Evolutionary conservation across 2,888 invertebrate genomes (phyloP), one percentile per base, ranked within the genome.

Genomic region (Acronicta alni): DNA sequence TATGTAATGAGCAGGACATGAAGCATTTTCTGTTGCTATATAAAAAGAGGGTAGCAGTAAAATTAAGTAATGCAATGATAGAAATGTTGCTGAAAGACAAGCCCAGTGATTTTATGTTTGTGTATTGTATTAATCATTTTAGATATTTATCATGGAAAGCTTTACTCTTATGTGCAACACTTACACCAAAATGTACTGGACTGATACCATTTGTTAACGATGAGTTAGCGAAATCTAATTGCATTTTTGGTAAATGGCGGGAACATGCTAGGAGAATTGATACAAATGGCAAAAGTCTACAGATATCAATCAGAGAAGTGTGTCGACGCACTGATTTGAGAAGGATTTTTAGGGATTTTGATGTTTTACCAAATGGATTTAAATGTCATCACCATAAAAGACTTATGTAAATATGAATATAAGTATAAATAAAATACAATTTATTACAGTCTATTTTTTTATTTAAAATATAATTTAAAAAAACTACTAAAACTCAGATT

Each of bases 81-180:
- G 87, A 89, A 16, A 87, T 83, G 26, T 72, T 94, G 37, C 67
- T 80, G 38, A 86, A 66, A 45, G 88, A 87, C 71, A 91, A 87
- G 53, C 86, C 89, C 0, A 57, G 51, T 7, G 81, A 86, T 70
- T 71, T 80, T 30, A 47, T 79, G 39, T 93, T 94, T 82, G 61
- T 88, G 32, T 92, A 89, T 72, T 94, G 94, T 71, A 89, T 91
- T 39, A 94, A 94, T 76, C 94, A 94, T 83, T 89, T 94, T 53
- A 81, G 89, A 44, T 89, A 92, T 81, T 65, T 94, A 16, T 89
- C 94, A 15, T 94, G 89, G 83, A 85, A 90, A 73, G 91, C 93
- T 12, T 72, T 94, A 43, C 80, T 83, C 66, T 79, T 94, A 52
- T 93, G 91, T 81, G 90, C 91, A 1, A 88, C 84, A 67, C 70